These are phyloP conservation scores for Tiliacea aurago DNA, from an alignment of 2,888 invertebrate species.

Conservation along the genomic window DNA sequence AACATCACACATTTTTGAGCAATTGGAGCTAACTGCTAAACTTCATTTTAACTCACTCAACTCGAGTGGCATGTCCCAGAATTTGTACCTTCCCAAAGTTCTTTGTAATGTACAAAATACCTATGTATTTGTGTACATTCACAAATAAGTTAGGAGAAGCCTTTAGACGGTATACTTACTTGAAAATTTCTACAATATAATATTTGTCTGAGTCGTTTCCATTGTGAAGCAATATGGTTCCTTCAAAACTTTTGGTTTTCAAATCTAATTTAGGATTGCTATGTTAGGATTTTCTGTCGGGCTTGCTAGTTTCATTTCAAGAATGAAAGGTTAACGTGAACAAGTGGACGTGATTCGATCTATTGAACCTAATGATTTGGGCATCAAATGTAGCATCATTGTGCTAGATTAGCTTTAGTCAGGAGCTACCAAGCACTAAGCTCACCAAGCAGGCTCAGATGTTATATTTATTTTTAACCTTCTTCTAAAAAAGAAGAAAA, in stretches of 20 bases:
- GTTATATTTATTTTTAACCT: too few species aligned
- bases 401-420: background rate
- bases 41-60: background rate
- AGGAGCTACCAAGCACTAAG: too few species aligned
- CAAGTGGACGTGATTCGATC: background rate
- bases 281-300: background rate
- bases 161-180: background rate
- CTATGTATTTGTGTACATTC: conserved; percentile 4
- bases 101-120: conserved; percentile 14
- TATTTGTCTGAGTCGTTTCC: conserved; percentile 16
- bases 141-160: conserved; percentile 23
- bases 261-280: conserved; percentile 26
- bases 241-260: conserved; percentile 28
- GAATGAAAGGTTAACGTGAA: background rate
- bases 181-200: conserved; percentile 28
- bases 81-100: conserved; percentile 12
- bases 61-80: background rate
- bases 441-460: background rate
- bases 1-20: background rate
- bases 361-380: background rate
- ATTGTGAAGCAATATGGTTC: conserved; percentile 31
- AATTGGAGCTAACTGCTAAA: background rate
- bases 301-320: background rate
- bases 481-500: too few species aligned
- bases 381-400: background rate